phyloP scores from a whole-genome alignment of 64 coral and sea anemone species.

The Montipora efflorescens region DNA sequence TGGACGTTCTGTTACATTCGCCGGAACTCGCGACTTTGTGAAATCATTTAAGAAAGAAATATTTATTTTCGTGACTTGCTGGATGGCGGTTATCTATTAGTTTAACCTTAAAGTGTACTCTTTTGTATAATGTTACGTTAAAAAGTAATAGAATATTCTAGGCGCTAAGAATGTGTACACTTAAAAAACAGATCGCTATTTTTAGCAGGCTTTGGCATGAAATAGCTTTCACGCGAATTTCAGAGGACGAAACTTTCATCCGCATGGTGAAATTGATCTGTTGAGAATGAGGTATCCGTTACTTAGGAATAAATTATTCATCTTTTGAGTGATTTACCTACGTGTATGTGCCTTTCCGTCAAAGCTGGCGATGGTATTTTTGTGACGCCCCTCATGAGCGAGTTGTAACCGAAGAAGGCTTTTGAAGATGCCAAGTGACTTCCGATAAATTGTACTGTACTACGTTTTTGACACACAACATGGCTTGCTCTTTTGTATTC shows the following conservation, averaged over 20 bases:
- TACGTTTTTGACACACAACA: background rate
- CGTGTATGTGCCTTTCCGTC: background rate
- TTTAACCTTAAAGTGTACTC: constrained; percentile 59
- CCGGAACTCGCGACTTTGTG: background rate
- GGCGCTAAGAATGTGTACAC: constrained; percentile 44
- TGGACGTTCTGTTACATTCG: background rate
- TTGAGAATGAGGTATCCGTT: constrained; percentile 22
- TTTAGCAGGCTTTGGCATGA: constrained; percentile 39
- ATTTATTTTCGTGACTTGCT: constrained; percentile 52
- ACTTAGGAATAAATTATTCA: constrained; percentile 39
- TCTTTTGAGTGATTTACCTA: background rate
- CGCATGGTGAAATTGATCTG: background rate
- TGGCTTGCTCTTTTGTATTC: background rate
- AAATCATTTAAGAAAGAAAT: constrained; percentile 36
- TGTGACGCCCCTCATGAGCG: constrained; percentile 1
- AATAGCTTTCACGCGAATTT: constrained; percentile 41
- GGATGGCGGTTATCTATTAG: constrained; percentile 18
- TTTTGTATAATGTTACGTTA: constrained; percentile 63
- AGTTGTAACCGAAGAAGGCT: constrained; percentile 30
- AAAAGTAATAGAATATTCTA: constrained; percentile 66
- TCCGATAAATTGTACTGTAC: constrained; percentile 64
- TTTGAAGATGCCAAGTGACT: constrained; percentile 1
- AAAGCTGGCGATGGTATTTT: constrained; percentile 24
- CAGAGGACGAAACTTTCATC: background rate
- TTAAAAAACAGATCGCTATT: constrained; percentile 47